phyloP scores from a whole-genome alignment of 2,888 invertebrate genomes.

The Gerris lacustris region DNA sequence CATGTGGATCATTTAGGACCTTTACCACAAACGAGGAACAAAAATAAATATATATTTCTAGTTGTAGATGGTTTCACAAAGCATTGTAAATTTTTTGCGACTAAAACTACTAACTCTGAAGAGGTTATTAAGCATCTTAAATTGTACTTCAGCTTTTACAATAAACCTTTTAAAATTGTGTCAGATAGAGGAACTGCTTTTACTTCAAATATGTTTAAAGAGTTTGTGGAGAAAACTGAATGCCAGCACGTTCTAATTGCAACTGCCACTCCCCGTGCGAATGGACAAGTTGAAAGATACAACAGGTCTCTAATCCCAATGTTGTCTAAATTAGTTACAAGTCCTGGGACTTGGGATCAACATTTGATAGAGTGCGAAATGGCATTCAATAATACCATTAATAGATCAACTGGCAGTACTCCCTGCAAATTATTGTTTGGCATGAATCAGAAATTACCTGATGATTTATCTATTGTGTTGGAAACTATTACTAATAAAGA shows the following conservation, averaged over 20 bases:
- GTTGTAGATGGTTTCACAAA: constrained; percentile 10
- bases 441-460: constrained; percentile 11
- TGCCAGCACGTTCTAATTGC: constrained; percentile 31
- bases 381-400: constrained; percentile 15
- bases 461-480: constrained; percentile 9
- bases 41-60: constrained; percentile 9
- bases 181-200: constrained; percentile 10
- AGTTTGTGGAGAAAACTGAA: constrained; percentile 32
- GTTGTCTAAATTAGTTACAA: constrained; percentile 7
- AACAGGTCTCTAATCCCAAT: constrained; percentile 12
- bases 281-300: constrained; percentile 26
- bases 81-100: neutral
- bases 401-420: constrained; percentile 12
- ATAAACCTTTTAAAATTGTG: constrained; percentile 7
- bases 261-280: constrained; percentile 9
- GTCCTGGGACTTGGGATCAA: constrained; percentile 11
- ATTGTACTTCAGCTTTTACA: constrained; percentile 9
- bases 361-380: constrained; percentile 4
- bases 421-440: constrained; percentile 12
- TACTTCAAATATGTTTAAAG: constrained; percentile 29
- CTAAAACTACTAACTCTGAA: constrained; percentile 11
- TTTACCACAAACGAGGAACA: neutral
- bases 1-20: constrained; percentile 15
- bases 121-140: constrained; percentile 11
- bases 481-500: neutral